Conservation (phyloP, 2,113 vertebrate species). For the Pituophis catenifer region DNA sequence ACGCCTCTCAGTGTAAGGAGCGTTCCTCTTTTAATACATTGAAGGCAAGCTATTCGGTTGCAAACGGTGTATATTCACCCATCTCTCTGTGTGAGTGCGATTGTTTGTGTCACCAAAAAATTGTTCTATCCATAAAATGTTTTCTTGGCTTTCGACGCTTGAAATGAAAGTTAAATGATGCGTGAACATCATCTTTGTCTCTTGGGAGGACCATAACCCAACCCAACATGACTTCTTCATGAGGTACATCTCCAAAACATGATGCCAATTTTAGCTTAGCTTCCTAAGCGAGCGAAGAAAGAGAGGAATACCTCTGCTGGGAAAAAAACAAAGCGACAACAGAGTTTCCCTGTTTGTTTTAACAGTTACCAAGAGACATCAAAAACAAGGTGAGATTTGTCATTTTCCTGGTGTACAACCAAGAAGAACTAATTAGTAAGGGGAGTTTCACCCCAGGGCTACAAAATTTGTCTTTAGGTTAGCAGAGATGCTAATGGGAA, state of each 20-base stretch:
- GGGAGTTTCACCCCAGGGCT: constrained; percentile 61
- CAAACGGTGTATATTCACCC: not conserved
- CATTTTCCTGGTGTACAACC: constrained; percentile 65
- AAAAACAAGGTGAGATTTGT: constrained; percentile 72
- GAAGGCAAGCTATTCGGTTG: not conserved
- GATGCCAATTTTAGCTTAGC: constrained; percentile 22
- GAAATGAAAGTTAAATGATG: not conserved
- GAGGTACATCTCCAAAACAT: not conserved
- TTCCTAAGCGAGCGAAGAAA: constrained; percentile 6
- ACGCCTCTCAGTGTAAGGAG: not conserved
- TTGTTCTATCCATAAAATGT: not conserved
- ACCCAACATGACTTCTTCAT: not conserved
- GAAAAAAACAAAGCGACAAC: constrained; percentile 33
- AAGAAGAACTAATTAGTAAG: constrained; percentile 71
- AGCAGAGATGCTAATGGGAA: constrained; percentile 70
- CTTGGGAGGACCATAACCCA: not conserved
- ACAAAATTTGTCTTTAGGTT: constrained; percentile 69
- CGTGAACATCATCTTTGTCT: not conserved
- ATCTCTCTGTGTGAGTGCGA: not conserved
- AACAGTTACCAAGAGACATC: constrained; percentile 60
- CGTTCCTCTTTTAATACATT: not conserved
- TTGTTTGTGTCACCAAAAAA: not conserved
- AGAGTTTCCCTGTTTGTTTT: constrained; percentile 53
- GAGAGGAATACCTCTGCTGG: constrained; percentile 31
- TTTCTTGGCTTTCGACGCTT: constrained; percentile 3